These are phyloP conservation scores for Chelidonichthys spinosus DNA, from an alignment of 2,797 vertebrate species.

Conservation along the genomic window DNA sequence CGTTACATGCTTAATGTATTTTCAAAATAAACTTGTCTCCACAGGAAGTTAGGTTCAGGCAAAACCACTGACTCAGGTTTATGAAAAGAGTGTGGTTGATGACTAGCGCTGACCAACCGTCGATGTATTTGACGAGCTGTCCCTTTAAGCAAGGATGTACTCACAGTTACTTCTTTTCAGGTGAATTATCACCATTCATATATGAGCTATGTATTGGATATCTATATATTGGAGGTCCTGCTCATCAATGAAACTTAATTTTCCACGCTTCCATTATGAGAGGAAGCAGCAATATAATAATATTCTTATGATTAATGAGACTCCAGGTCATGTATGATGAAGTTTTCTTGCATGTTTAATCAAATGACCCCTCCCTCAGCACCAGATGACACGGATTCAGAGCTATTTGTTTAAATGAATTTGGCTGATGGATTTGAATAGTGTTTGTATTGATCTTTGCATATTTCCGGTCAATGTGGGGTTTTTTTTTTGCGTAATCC, in stretches of 20 bases:
- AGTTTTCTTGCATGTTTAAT: conserved; percentile 21
- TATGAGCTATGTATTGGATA: not conserved
- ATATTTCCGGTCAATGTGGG: conserved; percentile 62
- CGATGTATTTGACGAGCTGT: too few relatives aligned
- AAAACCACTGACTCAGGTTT: too few relatives aligned
- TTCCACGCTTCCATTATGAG: not conserved
- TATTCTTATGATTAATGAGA: not conserved
- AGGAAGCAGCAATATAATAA: not conserved
- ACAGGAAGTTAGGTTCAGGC: too few relatives aligned
- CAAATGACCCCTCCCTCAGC: not conserved
- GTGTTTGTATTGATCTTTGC: conserved; percentile 77
- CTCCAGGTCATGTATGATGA: not conserved
- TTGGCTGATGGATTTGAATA: conserved; percentile 77
- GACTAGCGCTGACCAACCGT: too few relatives aligned
- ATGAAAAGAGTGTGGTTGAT: too few relatives aligned
- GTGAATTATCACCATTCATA: not conserved
- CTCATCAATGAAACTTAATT: not conserved
- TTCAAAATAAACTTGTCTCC: too few relatives aligned
- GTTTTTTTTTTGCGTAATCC: conserved; percentile 20
- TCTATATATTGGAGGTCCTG: not conserved
- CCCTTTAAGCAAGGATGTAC: not conserved
- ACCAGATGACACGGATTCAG: conserved; percentile 15
- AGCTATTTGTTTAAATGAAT: conserved; percentile 75
- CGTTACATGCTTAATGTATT: too few relatives aligned
- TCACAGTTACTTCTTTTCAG: not conserved